Evolutionary conservation across 2,113 vertebrate species (phyloP).

Genomic region (Pollimyrus isidori): DNA sequence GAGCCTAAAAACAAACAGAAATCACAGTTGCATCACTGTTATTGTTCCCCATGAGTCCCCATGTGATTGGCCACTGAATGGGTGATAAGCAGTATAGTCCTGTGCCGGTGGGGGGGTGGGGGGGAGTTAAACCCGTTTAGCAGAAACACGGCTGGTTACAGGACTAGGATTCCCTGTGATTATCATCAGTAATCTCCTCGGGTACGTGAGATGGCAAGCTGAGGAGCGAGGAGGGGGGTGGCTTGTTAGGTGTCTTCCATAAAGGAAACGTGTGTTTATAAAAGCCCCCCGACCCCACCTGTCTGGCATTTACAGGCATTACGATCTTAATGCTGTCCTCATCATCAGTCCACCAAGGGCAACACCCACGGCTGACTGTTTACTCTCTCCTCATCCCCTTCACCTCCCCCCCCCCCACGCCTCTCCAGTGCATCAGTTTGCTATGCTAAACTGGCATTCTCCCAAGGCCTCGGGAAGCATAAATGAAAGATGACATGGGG

Average conservation of each 20-base stretch:
- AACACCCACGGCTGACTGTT: not conserved
- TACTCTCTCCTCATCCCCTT: not conserved
- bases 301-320: not conserved
- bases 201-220: not conserved
- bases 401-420: not conserved
- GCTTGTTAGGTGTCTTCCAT: not conserved
- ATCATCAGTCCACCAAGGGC: not conserved
- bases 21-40: not conserved
- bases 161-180: not conserved
- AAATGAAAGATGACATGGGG: slow-evolving; percentile 51
- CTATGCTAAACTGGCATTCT: slow-evolving; percentile 40
- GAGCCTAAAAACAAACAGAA: not conserved
- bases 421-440: slow-evolving; percentile 25
- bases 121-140: not conserved
- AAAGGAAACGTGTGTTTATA: not conserved
- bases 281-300: not conserved
- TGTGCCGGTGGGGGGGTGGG: not conserved
- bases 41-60: not conserved
- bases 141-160: not conserved
- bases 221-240: not conserved
- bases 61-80: not conserved
- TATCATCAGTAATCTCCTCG: not conserved
- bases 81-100: not conserved
- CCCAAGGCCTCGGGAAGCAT: slow-evolving; percentile 41
- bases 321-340: not conserved